Evolutionary conservation across 2,888 invertebrate species (phyloP), one percentile per base, ranked within the genome.

Genomic region (Leptinotarsa juncta): DNA sequence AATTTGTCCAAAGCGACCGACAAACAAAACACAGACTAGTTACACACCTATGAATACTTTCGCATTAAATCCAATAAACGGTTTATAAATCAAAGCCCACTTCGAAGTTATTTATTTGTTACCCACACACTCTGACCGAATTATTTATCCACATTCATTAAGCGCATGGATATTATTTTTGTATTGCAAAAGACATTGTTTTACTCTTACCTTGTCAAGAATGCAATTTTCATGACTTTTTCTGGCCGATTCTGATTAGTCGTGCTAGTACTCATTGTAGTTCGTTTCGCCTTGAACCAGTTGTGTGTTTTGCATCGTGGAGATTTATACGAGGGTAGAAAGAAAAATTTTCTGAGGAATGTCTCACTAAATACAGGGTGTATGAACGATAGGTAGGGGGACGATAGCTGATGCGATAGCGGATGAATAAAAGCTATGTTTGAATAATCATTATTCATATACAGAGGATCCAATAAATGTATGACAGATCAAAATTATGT

Each of bases 201-300:
- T 60, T 49, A 70, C 76, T 73, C 76, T 76, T 66, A 73, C 76
- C 76, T 76, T 76, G 76, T 68, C 67, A 72, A 26, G 76, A 76
- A 76, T 76, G 76, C 76, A 53, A 62, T 62, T 62, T 62, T 32
- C 26, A 42, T 62, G 62, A 4, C n/a, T 62, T 62, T 62, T 62
- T 62, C 32, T 62, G 62, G 7, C 18, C 32, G 62, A 42, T 42
- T 18, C 62, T 62, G 62, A 32, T 32, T 62, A 62, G 62, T 62
- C 62, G 62, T 62, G 62, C 42, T 32, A 16, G 62, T 42, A 32
- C n/a, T 74, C 66, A 57, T 68, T 71, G 62, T 74, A 42, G 73
- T 70, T 65, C 26, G 18, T 65, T 50, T 74, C 65, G 65, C 74
- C 74, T 74, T 74, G 74, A 74, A 74, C 74, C 69, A 71, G 48